Base-by-base conservation (phyloP, 2,888 invertebrate genomes). In the Perizoma affinitatum region DNA sequence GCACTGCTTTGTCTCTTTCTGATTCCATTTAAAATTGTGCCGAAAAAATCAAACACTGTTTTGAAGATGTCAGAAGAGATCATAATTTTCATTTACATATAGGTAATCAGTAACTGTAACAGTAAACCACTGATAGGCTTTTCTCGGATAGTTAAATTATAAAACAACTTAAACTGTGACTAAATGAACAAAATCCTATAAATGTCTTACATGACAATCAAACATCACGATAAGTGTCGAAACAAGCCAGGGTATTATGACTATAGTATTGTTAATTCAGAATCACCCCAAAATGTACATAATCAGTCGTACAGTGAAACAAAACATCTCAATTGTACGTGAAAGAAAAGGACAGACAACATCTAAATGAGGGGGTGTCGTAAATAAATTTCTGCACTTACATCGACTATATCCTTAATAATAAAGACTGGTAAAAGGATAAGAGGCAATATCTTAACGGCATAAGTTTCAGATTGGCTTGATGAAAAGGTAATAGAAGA, bases 331-430 rank as follows among this genome's bases (percentile, higher is more conserved):
- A 66, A 56, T 53, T 66, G 67, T 71, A 67, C 64, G 71, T 57
- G 63, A 68, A 67, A 65, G 81, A 86, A 73, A 69, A 82, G 75
- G 86, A 87, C 68, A 71, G 70, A 72, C 76, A 67, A 79, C 69
- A 73, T 77, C 80, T 83, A 86, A 87, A 86, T 84, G 81, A 85
- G 86, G 82, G 87, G 85, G 86, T 87, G 86, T 86, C 83, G 83
- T 87, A 87, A 87, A 87, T 87, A 86, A 75, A 83, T 85, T 86
- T 85, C 82, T 79, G 76, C 75, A 75, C 79, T 82, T 79, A 80
- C 76, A 80, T 78, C 82, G 82, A 82, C 82, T 83, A 84, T 79
- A 83, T 84, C 80, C 75, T 81, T 80, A 80, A 79, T 77, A 70
- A 69, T 67, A 50, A 68, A 69, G 57, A 47, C 9, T 5, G 11